These are phyloP conservation scores for Noctilio leporinus DNA, from an alignment of 2,113 vertebrate species.

Conservation along the genomic window DNA sequence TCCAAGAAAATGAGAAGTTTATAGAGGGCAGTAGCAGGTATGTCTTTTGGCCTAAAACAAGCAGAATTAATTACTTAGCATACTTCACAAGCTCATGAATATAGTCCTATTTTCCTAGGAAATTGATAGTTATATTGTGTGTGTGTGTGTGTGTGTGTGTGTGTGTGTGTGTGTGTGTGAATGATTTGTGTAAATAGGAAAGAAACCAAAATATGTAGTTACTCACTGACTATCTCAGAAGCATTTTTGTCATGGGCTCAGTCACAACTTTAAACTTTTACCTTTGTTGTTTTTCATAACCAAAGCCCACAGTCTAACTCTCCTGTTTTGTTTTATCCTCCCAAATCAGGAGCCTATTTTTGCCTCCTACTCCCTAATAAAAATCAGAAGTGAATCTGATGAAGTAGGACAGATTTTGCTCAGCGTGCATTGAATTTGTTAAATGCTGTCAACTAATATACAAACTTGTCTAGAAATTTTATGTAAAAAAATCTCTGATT, in stretches of 20 bases:
- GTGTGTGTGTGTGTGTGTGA: background rate
- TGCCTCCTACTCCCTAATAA: background rate
- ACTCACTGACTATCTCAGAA: background rate
- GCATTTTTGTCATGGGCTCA: background rate
- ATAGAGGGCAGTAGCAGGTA: background rate
- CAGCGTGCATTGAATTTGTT: background rate
- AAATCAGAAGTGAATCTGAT: slow-evolving; percentile 8
- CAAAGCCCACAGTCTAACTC: background rate
- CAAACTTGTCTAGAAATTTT: background rate
- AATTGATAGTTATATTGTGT: background rate
- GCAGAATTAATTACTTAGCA: slow-evolving; percentile 5
- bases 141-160: background rate
- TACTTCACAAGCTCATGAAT: background rate
- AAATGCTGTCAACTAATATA: background rate
- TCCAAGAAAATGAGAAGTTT: background rate
- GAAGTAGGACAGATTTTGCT: background rate
- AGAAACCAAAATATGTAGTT: slow-evolving; percentile 23
- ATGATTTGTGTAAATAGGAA: background rate
- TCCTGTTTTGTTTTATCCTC: background rate
- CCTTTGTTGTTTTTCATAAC: background rate
- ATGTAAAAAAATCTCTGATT: background rate
- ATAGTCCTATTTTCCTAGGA: background rate
- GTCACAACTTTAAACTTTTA: background rate
- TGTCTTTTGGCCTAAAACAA: background rate
- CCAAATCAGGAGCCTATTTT: background rate